These are phyloP conservation scores for Cenopis cana DNA, from an alignment of 2,888 invertebrate species.

Conservation along the genomic window DNA sequence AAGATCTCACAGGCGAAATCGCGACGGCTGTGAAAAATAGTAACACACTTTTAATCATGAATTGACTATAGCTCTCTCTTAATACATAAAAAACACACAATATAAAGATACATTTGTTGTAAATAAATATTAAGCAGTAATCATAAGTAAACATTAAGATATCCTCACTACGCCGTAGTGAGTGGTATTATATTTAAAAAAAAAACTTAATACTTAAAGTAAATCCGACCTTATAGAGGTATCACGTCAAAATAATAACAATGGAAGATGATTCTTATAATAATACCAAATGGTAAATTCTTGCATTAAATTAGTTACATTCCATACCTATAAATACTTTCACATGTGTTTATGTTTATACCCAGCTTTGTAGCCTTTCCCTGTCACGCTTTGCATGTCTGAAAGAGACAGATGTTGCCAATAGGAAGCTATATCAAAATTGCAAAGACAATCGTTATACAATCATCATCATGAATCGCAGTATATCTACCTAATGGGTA, in stretches of 20 bases:
- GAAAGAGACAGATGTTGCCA: background rate
- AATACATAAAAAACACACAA: background rate
- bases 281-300: conserved; percentile 24
- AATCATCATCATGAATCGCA: background rate
- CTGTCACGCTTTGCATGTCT: too few relatives aligned
- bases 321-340: background rate
- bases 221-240: conserved; percentile 23
- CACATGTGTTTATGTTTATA: background rate
- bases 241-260: conserved; percentile 8
- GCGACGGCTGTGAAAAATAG: background rate
- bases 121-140: background rate
- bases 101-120: background rate
- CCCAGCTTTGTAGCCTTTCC: too few relatives aligned
- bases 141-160: background rate
- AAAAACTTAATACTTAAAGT: conserved; percentile 29
- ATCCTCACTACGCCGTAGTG: background rate
- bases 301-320: background rate
- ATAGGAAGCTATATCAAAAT: background rate
- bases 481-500: too few relatives aligned
- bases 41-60: background rate
- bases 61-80: background rate
- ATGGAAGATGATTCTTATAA: conserved; percentile 25
- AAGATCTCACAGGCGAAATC: conserved; percentile 1
- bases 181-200: background rate
- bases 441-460: background rate